phyloP scores from a whole-genome alignment of 2,888 invertebrate genomes.

The Lithophane leautieri region DNA sequence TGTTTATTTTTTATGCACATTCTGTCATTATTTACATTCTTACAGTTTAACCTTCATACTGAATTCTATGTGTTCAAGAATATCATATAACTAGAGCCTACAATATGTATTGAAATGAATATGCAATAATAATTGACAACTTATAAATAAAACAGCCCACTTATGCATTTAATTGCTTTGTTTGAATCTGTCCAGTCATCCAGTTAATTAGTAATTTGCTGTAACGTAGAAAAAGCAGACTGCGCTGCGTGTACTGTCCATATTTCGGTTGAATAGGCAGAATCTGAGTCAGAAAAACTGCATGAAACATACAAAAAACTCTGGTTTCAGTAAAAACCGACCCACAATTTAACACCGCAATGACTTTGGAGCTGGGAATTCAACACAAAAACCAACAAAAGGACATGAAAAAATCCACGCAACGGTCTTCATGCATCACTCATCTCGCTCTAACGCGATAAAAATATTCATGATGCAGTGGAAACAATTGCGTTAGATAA shows the following conservation, averaged over 20 bases:
- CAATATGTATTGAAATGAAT: conserved; percentile 19
- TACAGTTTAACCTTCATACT: conserved; percentile 18
- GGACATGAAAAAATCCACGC: conserved; percentile 79
- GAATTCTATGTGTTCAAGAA: conserved; percentile 9
- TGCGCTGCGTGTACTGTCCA: conserved; percentile 22
- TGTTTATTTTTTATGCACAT: conserved; percentile 27
- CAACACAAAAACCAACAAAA: conserved; percentile 78
- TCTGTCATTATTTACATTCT: conserved; percentile 4
- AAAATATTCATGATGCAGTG: conserved; percentile 85
- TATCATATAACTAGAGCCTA: not conserved
- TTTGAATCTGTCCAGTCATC: conserved; percentile 63
- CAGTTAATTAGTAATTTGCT: conserved; percentile 51
- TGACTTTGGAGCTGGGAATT: conserved; percentile 56
- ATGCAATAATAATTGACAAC: conserved; percentile 25
- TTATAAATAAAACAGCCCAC: conserved; percentile 35
- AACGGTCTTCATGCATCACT: conserved; percentile 83
- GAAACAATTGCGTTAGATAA: conserved; percentile 84
- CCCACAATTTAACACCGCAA: conserved; percentile 43
- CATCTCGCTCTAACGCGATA: conserved; percentile 85
- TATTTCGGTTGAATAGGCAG: conserved; percentile 49
- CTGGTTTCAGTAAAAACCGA: conserved; percentile 41
- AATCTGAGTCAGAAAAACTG: conserved; percentile 20
- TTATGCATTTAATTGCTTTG: conserved; percentile 40
- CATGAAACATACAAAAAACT: conserved; percentile 42
- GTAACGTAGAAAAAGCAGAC: conserved; percentile 40